These are phyloP conservation scores for Peromyscus aztecus DNA, from an alignment of 2,797 vertebrate species.

Conservation along the genomic window DNA sequence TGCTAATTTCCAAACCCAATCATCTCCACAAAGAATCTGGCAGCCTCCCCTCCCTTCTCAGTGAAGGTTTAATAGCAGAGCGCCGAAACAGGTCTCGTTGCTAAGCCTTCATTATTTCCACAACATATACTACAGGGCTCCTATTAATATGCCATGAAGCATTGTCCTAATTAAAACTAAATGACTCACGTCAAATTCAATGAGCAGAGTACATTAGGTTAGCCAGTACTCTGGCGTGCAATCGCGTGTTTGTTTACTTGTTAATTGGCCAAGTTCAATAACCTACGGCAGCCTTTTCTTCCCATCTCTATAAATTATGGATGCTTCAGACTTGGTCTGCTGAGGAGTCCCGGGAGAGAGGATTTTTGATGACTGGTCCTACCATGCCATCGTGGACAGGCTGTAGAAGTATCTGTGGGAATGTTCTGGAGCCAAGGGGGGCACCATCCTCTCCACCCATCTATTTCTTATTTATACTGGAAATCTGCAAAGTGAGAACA, in stretches of 20 bases:
- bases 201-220: slow-evolving; percentile 70
- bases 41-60: slow-evolving; percentile 63
- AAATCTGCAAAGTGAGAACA: background rate
- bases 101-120: slow-evolving; percentile 81
- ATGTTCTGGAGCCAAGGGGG: background rate
- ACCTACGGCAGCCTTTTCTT: slow-evolving; percentile 67
- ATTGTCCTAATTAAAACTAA: slow-evolving; percentile 81
- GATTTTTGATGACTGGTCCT: background rate
- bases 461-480: background rate
- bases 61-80: slow-evolving; percentile 79
- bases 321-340: slow-evolving; percentile 36
- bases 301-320: slow-evolving; percentile 61
- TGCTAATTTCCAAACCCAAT: slow-evolving; percentile 71
- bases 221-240: slow-evolving; percentile 55
- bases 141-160: slow-evolving; percentile 63
- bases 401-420: background rate
- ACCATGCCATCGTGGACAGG: background rate
- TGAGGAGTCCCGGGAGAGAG: background rate
- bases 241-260: slow-evolving; percentile 74
- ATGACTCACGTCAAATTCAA: slow-evolving; percentile 73
- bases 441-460: background rate
- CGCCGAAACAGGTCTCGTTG: slow-evolving; percentile 44
- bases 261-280: slow-evolving; percentile 74
- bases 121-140: slow-evolving; percentile 74
- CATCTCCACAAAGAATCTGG: slow-evolving; percentile 73